Conservation (phyloP, 2,797 vertebrate species). For the Melopsittacus undulatus region DNA sequence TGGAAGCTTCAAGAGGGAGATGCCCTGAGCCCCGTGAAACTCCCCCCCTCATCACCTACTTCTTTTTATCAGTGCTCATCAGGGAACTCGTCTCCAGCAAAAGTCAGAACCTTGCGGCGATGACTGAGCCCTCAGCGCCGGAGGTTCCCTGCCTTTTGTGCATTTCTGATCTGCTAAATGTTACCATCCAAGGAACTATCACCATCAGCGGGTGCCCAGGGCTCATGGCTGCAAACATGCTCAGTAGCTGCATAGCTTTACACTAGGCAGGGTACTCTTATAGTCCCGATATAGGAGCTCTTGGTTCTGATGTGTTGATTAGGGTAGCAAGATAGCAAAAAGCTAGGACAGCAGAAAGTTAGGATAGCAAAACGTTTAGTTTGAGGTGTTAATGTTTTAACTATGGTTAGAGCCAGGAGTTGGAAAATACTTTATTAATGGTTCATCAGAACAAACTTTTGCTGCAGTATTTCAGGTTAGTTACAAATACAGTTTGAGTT, state of each 20-base stretch:
- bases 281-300: constrained; percentile 5
- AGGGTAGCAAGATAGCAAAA: constrained; percentile 37
- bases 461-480: constrained; percentile 77
- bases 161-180: constrained; percentile 67
- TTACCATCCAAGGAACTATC: constrained; percentile 1
- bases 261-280: constrained; percentile 26
- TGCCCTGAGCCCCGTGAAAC: constrained; percentile 83
- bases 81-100: constrained; percentile 85
- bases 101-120: constrained; percentile 79
- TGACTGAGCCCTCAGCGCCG: constrained; percentile 10
- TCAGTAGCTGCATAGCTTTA: constrained; percentile 46
- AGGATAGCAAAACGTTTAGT: constrained; percentile 21
- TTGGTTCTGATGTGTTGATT: constrained; percentile 17
- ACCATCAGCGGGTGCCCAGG: background rate
- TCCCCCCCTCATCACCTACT: constrained; percentile 86
- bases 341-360: constrained; percentile 20
- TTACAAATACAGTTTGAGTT: constrained; percentile 64
- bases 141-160: background rate
- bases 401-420: constrained; percentile 57
- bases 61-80: constrained; percentile 83
- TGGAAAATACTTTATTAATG: constrained; percentile 27
- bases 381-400: constrained; percentile 29
- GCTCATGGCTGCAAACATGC: constrained; percentile 42
- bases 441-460: constrained; percentile 62
- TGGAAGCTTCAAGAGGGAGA: constrained; percentile 97